Evolutionary conservation across 2,797 vertebrate genomes (phyloP).

Genomic region (Spinus olivaceus): DNA sequence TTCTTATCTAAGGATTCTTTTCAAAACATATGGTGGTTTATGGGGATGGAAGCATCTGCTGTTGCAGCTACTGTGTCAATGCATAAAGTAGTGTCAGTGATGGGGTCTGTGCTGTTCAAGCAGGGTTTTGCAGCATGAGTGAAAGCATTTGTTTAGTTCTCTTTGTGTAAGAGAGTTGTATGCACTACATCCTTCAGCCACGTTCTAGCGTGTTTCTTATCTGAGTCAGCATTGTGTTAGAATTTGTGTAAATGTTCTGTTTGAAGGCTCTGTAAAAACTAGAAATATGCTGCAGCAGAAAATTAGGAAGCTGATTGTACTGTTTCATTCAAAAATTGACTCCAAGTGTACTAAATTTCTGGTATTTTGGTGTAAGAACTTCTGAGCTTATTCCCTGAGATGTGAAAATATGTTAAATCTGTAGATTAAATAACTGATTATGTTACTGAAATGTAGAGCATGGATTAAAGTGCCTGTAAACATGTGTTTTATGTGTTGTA

Average conservation of each 20-base stretch:
- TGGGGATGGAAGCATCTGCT: background rate
- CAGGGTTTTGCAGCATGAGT: background rate
- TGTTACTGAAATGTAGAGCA: background rate
- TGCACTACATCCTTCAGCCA: background rate
- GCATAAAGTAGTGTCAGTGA: background rate
- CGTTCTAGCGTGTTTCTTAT: background rate
- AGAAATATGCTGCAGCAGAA: background rate
- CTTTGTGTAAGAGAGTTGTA: background rate
- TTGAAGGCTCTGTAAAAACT: background rate
- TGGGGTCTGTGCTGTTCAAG: background rate
- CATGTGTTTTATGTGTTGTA: background rate
- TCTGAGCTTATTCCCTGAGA: background rate
- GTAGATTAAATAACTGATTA: background rate
- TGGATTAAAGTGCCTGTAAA: background rate
- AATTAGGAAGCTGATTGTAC: background rate
- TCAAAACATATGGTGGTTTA: background rate
- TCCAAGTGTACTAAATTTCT: background rate
- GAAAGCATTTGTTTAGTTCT: conserved; percentile 7
- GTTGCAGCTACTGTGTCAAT: background rate
- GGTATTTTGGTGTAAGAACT: background rate
- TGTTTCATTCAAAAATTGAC: background rate
- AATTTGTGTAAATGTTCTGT: background rate
- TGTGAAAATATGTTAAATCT: background rate
- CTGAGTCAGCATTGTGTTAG: conserved; percentile 13
- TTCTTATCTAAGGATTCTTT: background rate